These are phyloP conservation scores for Dolichotis patagonum DNA, from an alignment of 2,113 vertebrate genomes.

Conservation along the genomic window DNA sequence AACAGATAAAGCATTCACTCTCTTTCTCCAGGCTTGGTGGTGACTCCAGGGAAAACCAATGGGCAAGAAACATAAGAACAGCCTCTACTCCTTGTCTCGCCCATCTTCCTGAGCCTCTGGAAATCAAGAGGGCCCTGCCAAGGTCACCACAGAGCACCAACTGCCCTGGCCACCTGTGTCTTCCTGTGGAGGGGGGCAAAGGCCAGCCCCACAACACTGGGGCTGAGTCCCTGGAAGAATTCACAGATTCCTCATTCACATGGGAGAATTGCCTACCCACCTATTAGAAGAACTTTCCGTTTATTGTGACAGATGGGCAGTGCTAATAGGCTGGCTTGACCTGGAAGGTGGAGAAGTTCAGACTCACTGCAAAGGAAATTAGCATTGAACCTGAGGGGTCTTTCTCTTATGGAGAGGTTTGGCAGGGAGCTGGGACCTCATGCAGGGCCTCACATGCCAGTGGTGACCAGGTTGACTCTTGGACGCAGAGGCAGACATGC, in stretches of 20 bases:
- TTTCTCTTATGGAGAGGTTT: not conserved
- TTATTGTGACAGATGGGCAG: constrained; percentile 71
- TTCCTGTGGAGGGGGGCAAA: constrained; percentile 33
- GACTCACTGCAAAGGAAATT: constrained; percentile 65
- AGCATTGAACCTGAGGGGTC: constrained; percentile 28
- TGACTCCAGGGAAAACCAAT: constrained; percentile 8
- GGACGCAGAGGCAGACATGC: not conserved
- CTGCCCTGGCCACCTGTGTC: not conserved
- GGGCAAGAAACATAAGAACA: not conserved
- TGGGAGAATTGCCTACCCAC: constrained; percentile 61
- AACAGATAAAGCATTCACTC: not conserved
- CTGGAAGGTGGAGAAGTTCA: constrained; percentile 47
- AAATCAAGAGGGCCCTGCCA: not conserved
- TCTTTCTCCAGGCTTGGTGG: not conserved
- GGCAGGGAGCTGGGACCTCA: not conserved
- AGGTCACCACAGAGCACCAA: constrained; percentile 21
- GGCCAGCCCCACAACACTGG: constrained; percentile 61
- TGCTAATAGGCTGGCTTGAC: constrained; percentile 70
- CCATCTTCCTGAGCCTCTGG: not conserved
- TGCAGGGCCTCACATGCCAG: not conserved
- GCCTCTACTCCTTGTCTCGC: not conserved
- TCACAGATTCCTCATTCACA: constrained; percentile 77
- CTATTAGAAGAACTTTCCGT: constrained; percentile 68
- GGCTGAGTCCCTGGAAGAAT: constrained; percentile 64
- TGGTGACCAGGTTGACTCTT: not conserved